Evolutionary conservation across 2,113 vertebrate genomes (phyloP), one percentile per base, ranked within the genome.

Genomic region (Rhagologus leucostigma): DNA sequence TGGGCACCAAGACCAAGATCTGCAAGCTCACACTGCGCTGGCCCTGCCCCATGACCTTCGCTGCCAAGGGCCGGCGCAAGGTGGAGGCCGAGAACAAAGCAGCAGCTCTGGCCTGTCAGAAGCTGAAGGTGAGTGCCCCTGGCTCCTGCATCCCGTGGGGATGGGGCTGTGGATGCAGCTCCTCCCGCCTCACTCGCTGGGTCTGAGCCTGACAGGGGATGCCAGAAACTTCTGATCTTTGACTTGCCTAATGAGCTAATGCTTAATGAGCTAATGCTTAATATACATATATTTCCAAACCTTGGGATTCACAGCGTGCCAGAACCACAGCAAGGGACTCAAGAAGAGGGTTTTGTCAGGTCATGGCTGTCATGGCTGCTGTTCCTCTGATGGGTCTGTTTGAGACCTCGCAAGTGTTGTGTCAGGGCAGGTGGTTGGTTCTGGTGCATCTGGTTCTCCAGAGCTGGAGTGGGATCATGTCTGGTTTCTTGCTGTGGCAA

Each of bases 41-140:
- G 99, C 99, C 99, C 7, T 98, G 99, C 57, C 96, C 99, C 16
- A 98, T 99, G 98, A 99, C 95, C 10, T 99, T 99, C 22, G 98
- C 96, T 3, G 99, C 99, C 46, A 98, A 97, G 39, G 99, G 98
- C 5, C 97, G 93, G 10, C 98, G 98, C 69, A 98, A 98, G 91
- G 89, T 97, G 32, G 98, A 98, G 46, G 99, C 99, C 0, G 99
- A 99, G 95, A 98, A 96, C 64, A 98, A 97, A 79, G 99, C 98
- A 1, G 99, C 99, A 0, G 99, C 99, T 1, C 96, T 99, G 69
- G 99, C 99, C 84, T 99, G 99, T 75, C 97, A 99, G 98, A 99
- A 98, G 89, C 97, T 99, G 10, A 99, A 99, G 98, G 99, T 99
- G 68, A 93, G 96, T 24, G 26, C 12, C 1, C 2, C 1, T 50